Evolutionary conservation across 2,888 invertebrate genomes (phyloP), one percentile per base, ranked within the genome.

Genomic region (Trichopoda pennipes): DNA sequence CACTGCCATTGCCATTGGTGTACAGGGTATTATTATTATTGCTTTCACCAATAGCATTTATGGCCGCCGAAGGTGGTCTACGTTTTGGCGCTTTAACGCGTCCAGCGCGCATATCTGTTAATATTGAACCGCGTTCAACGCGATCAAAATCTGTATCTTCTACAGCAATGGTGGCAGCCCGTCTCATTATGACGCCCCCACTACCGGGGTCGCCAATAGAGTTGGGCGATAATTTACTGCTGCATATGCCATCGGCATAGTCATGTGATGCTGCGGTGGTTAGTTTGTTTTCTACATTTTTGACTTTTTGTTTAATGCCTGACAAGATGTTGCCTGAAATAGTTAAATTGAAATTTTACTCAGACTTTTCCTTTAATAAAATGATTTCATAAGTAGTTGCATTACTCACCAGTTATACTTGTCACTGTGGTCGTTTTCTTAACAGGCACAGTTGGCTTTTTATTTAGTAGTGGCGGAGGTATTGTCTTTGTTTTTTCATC

Each of bases 381-480:
- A 12, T 38, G 10, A 38, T 38, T 38, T 38, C 7, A 3, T 2
- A 38, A 38, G 1, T 17, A 28, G 38, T 28, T 49, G 7, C 1
- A 55, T 35, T 53, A 80, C 87, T 85, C 60, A 89, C 90, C 86
- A 38, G 93, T 92, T 74, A 89, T 88, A 56, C 91, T 90, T 8
- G 93, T 92, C 9, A 94, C 94, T 0, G 94, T 94, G 0, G 94
- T 94, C 74, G 94, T 93, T 86, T 95, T 95, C 90, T 95, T 95
- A 49, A 93, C 91, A 84, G 94, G 94, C 88, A 95, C 93, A 63
- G 92, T 92, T 10, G 95, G 95, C 90, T 95, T 95, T 85, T 93
- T 93, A 63, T 91, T 91, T 51, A 93, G 90, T 83, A 93, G 89
- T 38, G 92, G 92, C n/a, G 93, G 93, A 49, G 92, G 91, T 78